Evolutionary conservation across 37 sponge, comb jelly and placozoan species (phyloP).

Genomic region (Tethya wilhelma): DNA sequence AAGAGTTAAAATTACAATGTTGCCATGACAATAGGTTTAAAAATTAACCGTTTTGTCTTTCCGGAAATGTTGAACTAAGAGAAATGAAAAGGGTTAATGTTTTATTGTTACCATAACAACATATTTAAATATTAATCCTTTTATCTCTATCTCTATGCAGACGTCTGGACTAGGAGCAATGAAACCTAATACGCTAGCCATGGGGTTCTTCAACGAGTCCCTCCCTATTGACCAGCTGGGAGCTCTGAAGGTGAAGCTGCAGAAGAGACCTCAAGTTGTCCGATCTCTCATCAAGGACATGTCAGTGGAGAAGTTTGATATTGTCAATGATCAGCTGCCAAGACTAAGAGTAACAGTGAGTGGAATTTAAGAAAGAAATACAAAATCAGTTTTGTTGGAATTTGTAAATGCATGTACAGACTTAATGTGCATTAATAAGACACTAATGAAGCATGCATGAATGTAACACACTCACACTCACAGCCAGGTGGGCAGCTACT

Average conservation of each 20-base stretch:
- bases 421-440: not conserved
- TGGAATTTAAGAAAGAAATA: not conserved
- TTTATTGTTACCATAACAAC: not conserved
- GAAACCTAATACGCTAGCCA: slow-evolving; percentile 98
- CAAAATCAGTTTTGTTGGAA: not conserved
- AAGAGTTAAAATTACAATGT: not conserved
- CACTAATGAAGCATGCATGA: not conserved
- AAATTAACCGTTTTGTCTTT: not conserved
- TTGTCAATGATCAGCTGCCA: slow-evolving; percentile 47
- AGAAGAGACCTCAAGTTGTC: slow-evolving; percentile 50
- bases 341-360: slow-evolving; percentile 66
- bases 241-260: slow-evolving; percentile 21
- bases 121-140: not conserved
- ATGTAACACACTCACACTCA: too few relatives aligned
- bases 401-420: not conserved
- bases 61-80: not conserved
- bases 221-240: slow-evolving; percentile 49
- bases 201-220: slow-evolving; percentile 78
- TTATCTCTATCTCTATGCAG: slow-evolving; percentile 42
- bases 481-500: slow-evolving; percentile 68
- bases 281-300: slow-evolving; percentile 53
- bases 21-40: not conserved
- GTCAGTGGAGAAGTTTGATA: slow-evolving; percentile 60
- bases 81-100: not conserved
- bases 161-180: slow-evolving; percentile 97